Evolutionary conservation across 2,888 invertebrate genomes (phyloP).

Genomic region (Ophion slaviceki): DNA sequence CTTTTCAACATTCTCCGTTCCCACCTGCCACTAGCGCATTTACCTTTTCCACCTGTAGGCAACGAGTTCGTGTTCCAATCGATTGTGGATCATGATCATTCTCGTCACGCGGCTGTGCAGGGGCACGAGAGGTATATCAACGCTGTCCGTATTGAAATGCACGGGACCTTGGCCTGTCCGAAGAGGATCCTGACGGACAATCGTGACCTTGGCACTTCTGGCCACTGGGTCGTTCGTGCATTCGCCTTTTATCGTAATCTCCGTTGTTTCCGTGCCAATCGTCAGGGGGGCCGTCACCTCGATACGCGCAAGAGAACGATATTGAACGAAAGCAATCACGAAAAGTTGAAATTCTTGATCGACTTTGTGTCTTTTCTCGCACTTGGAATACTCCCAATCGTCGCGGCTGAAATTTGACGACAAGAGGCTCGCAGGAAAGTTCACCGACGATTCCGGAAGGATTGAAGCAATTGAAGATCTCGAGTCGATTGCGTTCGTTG

Average conservation of each 20-base stretch:
- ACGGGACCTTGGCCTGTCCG: slow-evolving; percentile 69
- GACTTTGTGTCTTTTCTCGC: slow-evolving; percentile 36
- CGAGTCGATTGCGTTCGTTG: slow-evolving; percentile 76
- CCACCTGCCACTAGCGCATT: neutral
- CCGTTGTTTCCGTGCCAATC: slow-evolving; percentile 54
- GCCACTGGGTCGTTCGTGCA: slow-evolving; percentile 46
- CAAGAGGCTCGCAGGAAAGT: slow-evolving; percentile 75
- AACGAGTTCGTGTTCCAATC: slow-evolving; percentile 76
- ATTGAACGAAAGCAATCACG: neutral
- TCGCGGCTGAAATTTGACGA: slow-evolving; percentile 83
- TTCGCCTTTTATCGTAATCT: slow-evolving; percentile 67
- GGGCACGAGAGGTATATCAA: slow-evolving; percentile 77
- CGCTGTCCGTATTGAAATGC: slow-evolving; percentile 80
- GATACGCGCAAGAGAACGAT: neutral
- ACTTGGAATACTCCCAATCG: slow-evolving; percentile 79
- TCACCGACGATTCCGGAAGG: slow-evolving; percentile 75
- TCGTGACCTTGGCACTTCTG: slow-evolving; percentile 33
- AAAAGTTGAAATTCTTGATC: neutral
- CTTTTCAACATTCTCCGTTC: neutral
- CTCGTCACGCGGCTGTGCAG: slow-evolving; percentile 77
- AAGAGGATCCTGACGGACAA: slow-evolving; percentile 51
- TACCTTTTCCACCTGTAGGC: slow-evolving; percentile 82
- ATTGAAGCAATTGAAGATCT: slow-evolving; percentile 81
- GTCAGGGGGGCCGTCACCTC: slow-evolving; percentile 48
- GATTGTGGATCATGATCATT: slow-evolving; percentile 82